Conservation (phyloP, 2,113 vertebrate genomes). For the Odocoileus hemionus region DNA sequence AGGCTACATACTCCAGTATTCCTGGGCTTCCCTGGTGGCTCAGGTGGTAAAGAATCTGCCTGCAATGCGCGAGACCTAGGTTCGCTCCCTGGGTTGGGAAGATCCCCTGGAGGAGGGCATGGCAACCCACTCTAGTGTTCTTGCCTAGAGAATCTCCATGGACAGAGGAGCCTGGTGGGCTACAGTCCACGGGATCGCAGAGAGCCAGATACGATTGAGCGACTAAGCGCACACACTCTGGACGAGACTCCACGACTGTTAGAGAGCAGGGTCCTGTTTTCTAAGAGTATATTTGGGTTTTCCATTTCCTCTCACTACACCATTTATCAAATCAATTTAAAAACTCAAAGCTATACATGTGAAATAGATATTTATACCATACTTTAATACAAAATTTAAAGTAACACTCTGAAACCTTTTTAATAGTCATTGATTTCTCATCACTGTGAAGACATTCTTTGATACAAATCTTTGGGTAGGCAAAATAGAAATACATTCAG, state of each 20-base stretch:
- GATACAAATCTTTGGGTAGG: not conserved
- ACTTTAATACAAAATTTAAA: not conserved
- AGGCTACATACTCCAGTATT: not conserved
- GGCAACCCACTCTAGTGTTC: not conserved
- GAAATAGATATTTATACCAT: not conserved
- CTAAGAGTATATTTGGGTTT: not conserved
- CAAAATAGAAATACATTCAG: not conserved
- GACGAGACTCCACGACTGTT: not conserved
- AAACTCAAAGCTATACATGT: not conserved
- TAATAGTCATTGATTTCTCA: not conserved
- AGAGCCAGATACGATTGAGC: not conserved
- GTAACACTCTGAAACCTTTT: not conserved
- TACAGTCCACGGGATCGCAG: fast-evolving
- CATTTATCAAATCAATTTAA: not conserved
- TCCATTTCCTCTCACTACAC: not conserved
- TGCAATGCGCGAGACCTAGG: not conserved
- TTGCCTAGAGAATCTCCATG: not conserved
- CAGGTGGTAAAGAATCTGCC: not conserved
- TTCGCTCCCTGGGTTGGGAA: not conserved
- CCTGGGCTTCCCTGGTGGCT: not conserved
- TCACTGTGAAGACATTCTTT: not conserved
- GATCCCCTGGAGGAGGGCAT: not conserved
- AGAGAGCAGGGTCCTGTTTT: not conserved
- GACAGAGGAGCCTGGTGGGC: not conserved
- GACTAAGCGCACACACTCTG: not conserved